Percentiles rank a stretch among this genome's conserved stretches.
phyloP scores from a whole-genome alignment of 2,797 vertebrate genomes.

The Ctenochaetus hawaiiensis region DNA sequence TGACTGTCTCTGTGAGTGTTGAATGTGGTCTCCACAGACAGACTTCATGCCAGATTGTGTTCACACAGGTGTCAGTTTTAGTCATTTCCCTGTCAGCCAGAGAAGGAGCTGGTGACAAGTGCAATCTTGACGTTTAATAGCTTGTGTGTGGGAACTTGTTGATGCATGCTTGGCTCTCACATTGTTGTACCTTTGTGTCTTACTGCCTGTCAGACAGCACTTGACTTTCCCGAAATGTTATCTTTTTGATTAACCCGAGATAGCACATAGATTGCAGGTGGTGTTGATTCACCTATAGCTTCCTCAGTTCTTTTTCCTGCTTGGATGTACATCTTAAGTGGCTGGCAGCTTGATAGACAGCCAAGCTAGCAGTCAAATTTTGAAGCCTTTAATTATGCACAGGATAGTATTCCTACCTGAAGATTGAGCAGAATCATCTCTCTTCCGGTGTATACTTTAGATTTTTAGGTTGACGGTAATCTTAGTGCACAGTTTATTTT shows the following conservation, averaged over 20 bases:
- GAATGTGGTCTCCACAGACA: conserved; percentile 35
- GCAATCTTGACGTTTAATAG: conserved; percentile 63
- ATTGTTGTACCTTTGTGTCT: conserved; percentile 35
- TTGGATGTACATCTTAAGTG: not conserved
- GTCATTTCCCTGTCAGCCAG: conserved; percentile 50
- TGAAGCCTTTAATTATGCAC: conserved; percentile 38
- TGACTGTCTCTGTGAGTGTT: conserved; percentile 49
- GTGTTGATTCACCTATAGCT: conserved; percentile 1
- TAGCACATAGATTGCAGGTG: not conserved
- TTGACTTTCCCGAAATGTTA: conserved; percentile 30
- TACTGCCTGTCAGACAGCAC: conserved; percentile 7
- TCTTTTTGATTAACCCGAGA: not conserved
- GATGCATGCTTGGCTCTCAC: conserved; percentile 35
- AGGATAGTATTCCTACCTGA: conserved; percentile 15
- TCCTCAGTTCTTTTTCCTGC: not conserved
- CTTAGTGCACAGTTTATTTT: conserved; percentile 1
- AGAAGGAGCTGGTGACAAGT: conserved; percentile 62
- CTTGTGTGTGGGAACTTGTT: conserved; percentile 61
- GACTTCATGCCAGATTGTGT: conserved; percentile 40
- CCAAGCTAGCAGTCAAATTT: not conserved
- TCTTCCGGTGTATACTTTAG: conserved; percentile 1
- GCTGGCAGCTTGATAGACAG: conserved; percentile 2
- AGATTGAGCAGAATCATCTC: not conserved
- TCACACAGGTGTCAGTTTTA: conserved; percentile 61
- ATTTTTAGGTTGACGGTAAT: conserved; percentile 12